Base-by-base conservation (phyloP, 2,113 vertebrate genomes). In the Gopherus flavomarginatus region DNA sequence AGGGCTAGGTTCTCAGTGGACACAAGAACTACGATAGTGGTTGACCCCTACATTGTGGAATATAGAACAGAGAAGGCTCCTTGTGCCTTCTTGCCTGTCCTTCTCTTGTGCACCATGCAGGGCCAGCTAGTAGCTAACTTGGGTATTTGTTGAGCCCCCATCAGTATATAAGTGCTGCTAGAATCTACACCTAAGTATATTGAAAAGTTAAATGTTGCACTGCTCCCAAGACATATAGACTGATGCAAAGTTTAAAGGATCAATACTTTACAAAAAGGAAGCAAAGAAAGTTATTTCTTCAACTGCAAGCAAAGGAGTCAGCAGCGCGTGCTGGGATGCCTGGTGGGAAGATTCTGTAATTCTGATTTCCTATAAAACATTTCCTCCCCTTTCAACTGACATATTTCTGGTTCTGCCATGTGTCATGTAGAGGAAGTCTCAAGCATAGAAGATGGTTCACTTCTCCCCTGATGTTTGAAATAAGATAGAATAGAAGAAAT, bases 391-490 rank as follows among this genome's bases (percentile, higher is more conserved):
- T 85, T 89, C 87, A 87, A 54, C 9, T 81, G 54, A 85, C 94
- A 82, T 21, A 11, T 81, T 95, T 93, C 78, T 90, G 22, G 3
- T 22, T 92, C 83, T 75, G 50, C 88, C 21, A 50, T 26, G 27
- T 57, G 84, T 81, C 47, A 11, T n/a, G 75, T 83, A 72, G 38
- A 57, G 85, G 83, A 85, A 78, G 11, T 90, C 27, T 80, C 83
- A 93, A 88, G 62, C 6, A 96, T 88, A 90, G 65, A 81, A 91
- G 77, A 81, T 57, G 13, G 26, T 83, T 80, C 35, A 21, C 88
- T 95, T 86, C 56, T 81, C 87, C 84, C 42, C 72, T 89, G 81
- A 27, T 94, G 13, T 90, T 92, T 78, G 72, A 94, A 95, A 83
- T 65, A 95, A 85, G 24, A 81, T 17, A 2, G 42, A 53, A 59